Conservation (phyloP, 1,140 invertebrate species). For the Capitella teleta region DNA sequence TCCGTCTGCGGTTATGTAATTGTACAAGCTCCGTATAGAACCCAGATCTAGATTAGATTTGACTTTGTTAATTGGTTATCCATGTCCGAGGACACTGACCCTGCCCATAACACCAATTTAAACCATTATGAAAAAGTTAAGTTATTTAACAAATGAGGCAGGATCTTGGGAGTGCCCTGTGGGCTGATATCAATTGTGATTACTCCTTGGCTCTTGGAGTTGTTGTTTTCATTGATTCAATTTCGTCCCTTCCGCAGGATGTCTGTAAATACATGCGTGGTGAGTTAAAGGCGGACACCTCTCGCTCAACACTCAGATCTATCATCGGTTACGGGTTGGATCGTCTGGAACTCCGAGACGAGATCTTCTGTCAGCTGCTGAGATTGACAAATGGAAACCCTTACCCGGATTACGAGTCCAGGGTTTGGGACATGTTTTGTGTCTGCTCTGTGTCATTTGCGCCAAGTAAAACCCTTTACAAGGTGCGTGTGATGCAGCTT, state of each 20-base stretch:
- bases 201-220: background rate
- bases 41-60: no score
- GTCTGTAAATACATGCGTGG: constrained; percentile 95
- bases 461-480: constrained; percentile 73
- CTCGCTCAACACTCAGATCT: constrained; percentile 88
- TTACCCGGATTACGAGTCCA: constrained; percentile 55
- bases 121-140: background rate
- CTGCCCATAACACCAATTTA: background rate
- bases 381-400: constrained; percentile 97
- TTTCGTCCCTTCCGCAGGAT: constrained; percentile 58
- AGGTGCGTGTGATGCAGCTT: constrained; percentile 40
- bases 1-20: no score
- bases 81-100: background rate
- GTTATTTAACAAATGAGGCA: background rate
- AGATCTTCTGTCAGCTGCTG: constrained; percentile 96
- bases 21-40: no score
- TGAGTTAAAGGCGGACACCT: constrained; percentile 72
- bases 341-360: constrained; percentile 82
- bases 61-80: background rate
- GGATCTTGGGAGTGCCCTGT: background rate
- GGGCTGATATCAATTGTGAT: background rate
- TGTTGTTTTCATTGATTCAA: background rate
- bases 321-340: constrained; percentile 94
- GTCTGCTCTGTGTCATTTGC: constrained; percentile 82
- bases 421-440: constrained; percentile 79